Conservation (phyloP, 2,113 vertebrate species). For the Cinclus mexicanus region DNA sequence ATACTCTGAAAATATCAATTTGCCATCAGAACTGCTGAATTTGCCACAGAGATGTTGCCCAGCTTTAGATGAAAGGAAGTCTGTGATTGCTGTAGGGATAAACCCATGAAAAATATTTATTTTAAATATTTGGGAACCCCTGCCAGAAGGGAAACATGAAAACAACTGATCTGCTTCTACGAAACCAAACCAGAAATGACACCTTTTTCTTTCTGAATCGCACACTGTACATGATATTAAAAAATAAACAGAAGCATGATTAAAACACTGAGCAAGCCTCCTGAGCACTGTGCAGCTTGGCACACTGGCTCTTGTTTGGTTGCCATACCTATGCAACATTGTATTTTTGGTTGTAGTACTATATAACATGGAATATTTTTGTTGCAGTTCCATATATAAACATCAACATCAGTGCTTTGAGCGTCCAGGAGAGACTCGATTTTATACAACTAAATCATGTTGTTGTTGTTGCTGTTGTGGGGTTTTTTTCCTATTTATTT, state of each 20-base stretch:
- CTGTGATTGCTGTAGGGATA: background rate
- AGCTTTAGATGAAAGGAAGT: background rate
- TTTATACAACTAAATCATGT: background rate
- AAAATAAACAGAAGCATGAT: background rate
- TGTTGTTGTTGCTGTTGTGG: background rate
- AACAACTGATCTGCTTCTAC: background rate
- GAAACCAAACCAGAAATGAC: background rate
- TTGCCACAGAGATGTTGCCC: background rate
- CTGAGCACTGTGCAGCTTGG: rapidly evolving
- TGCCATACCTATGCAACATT: background rate
- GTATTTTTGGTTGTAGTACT: background rate
- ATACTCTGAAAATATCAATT: background rate
- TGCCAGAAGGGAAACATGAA: background rate
- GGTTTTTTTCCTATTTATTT: background rate
- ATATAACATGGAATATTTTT: background rate
- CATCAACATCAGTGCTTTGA: background rate
- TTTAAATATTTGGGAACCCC: background rate
- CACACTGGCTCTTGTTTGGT: background rate
- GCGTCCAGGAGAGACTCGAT: background rate
- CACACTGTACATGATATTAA: background rate
- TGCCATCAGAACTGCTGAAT: background rate
- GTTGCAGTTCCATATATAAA: background rate
- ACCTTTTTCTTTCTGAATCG: background rate
- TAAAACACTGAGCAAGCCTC: background rate
- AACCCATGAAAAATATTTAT: background rate